Conservation (phyloP, 2,888 invertebrate species). For the Apomyelois bistriatella region DNA sequence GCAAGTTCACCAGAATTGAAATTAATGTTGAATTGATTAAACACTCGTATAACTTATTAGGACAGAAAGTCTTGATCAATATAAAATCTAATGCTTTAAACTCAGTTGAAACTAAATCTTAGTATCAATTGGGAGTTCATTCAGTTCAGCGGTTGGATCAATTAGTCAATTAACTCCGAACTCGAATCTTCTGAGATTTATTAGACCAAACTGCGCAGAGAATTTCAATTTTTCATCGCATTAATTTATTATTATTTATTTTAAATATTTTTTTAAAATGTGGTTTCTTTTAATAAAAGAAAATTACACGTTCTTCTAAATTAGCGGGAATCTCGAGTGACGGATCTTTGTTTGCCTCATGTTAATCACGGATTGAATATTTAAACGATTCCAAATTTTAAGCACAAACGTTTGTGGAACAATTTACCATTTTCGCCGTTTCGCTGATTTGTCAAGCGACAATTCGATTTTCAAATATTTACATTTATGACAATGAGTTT, state of each 20-base stretch:
- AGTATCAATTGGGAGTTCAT: background rate
- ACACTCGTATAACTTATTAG: too few species aligned
- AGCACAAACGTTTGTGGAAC: slow-evolving; percentile 18
- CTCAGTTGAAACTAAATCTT: too few species aligned
- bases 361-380: slow-evolving; percentile 32
- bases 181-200: too few species aligned
- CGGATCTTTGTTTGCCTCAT: slow-evolving; percentile 25
- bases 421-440: slow-evolving; percentile 4
- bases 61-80: too few species aligned
- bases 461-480: slow-evolving; percentile 14
- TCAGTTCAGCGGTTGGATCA: background rate
- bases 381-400: slow-evolving; percentile 21
- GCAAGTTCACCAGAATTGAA: too few species aligned
- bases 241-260: too few species aligned
- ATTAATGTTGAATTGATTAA: too few species aligned
- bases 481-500: slow-evolving; percentile 13
- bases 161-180: background rate
- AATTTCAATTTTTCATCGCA: too few species aligned
- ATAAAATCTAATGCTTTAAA: too few species aligned
- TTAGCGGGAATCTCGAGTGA: slow-evolving; percentile 1
- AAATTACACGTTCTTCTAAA: background rate
- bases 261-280: too few species aligned
- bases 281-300: too few species aligned
- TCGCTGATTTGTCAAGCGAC: slow-evolving; percentile 12
- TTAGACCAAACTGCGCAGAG: too few species aligned